Conservation (phyloP, 2,797 vertebrate genomes). For the Salmo trutta region DNA sequence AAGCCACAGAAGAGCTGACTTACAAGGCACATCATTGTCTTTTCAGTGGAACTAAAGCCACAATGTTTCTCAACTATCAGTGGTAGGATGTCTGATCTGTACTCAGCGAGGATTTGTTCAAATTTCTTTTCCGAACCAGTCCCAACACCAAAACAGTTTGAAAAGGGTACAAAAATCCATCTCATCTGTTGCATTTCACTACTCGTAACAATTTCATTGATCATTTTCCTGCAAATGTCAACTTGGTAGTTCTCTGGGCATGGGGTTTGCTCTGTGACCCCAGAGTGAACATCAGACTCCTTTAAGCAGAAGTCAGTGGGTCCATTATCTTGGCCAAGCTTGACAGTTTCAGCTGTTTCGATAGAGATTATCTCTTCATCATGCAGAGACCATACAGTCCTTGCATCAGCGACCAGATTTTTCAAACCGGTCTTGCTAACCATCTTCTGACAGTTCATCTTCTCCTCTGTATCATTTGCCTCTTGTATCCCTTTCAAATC, state of each 20-base stretch:
- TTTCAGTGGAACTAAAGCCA: constrained; percentile 1
- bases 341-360: no score
- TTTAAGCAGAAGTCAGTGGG: not conserved
- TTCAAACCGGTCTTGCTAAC: no score
- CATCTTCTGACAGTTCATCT: no score
- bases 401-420: no score
- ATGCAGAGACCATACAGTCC: no score
- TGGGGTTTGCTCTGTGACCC: no score
- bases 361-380: no score
- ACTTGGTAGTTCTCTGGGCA: not conserved
- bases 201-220: not conserved
- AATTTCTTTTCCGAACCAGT: not conserved
- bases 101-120: not conserved
- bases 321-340: no score
- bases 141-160: not conserved
- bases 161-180: not conserved
- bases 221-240: not conserved
- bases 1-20: constrained; percentile 11
- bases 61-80: not conserved
- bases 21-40: not conserved
- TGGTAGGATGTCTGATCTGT: constrained; percentile 8
- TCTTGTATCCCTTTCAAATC: no score
- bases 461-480: no score
- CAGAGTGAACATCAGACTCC: not conserved
- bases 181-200: not conserved